Evolutionary conservation across 2,797 vertebrate genomes (phyloP).

Genomic region (Morelia viridis): DNA sequence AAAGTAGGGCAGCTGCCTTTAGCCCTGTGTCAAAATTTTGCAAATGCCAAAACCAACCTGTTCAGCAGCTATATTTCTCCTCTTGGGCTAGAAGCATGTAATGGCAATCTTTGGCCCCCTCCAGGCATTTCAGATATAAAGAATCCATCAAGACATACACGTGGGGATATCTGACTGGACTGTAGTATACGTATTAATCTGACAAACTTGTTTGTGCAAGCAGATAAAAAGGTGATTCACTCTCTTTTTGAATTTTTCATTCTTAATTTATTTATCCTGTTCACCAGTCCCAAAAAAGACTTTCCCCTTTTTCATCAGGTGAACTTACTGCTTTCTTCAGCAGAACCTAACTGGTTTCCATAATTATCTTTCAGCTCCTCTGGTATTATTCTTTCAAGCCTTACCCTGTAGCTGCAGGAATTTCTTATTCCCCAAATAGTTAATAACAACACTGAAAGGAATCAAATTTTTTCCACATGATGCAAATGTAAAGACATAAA

Average conservation of each 20-base stretch:
- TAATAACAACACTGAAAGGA: neutral
- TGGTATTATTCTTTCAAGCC: neutral
- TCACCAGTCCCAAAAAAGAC: neutral
- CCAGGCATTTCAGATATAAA: neutral
- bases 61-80: neutral
- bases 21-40: neutral
- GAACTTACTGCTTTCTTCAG: neutral
- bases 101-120: neutral
- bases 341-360: neutral
- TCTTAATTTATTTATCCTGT: neutral
- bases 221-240: neutral
- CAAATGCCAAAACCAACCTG: neutral
- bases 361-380: neutral
- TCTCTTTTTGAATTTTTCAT: neutral
- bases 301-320: neutral
- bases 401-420: neutral
- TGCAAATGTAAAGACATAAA: neutral
- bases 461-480: neutral
- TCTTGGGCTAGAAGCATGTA: neutral
- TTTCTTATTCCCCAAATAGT: neutral
- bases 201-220: constrained; percentile 10
- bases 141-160: constrained; percentile 4
- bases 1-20: neutral
- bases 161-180: constrained; percentile 9
- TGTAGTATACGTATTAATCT: constrained; percentile 2